Percentiles rank a stretch among this genome's conserved stretches.
Conservation (phyloP, 2,113 vertebrate genomes). For the Nannobrachium achirus region DNA sequence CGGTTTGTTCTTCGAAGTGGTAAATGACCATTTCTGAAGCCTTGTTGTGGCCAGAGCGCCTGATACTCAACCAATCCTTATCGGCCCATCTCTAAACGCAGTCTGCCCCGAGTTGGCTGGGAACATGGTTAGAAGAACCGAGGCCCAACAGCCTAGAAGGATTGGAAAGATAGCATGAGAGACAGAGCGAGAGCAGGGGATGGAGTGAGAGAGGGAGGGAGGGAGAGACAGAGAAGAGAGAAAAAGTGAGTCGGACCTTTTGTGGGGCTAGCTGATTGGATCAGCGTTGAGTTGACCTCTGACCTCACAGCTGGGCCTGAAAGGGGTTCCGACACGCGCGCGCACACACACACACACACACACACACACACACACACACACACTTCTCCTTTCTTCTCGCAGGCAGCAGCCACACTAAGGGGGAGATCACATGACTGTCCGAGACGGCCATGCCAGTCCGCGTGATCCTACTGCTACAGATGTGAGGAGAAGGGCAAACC, state of each 20-base stretch:
- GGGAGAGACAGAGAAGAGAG: not conserved
- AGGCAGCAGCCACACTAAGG: slow-evolving; percentile 50
- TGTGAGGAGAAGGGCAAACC: slow-evolving; percentile 55
- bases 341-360: not conserved
- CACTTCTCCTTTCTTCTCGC: slow-evolving; percentile 67
- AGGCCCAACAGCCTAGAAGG: slow-evolving; percentile 38
- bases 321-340: slow-evolving; percentile 68
- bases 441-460: slow-evolving; percentile 55
- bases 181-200: slow-evolving; percentile 6
- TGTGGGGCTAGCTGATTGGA: slow-evolving; percentile 56
- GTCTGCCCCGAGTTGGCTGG: slow-evolving; percentile 23
- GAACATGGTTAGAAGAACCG: slow-evolving; percentile 38
- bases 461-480: slow-evolving; percentile 80
- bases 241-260: slow-evolving; percentile 38
- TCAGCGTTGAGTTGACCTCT: slow-evolving; percentile 63
- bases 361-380: not conserved
- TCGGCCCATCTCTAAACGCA: slow-evolving; percentile 29
- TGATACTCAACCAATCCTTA: slow-evolving; percentile 45
- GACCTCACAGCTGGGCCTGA: slow-evolving; percentile 69
- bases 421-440: slow-evolving; percentile 73
- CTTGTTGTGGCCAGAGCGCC: slow-evolving; percentile 32
- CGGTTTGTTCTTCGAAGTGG: slow-evolving; percentile 21
- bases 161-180: slow-evolving; percentile 30
- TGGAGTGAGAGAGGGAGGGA: not conserved
- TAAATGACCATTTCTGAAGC: slow-evolving; percentile 30